These are phyloP conservation scores for Lipotes vexillifer DNA, from an alignment of 2,113 vertebrate genomes.

Conservation along the genomic window DNA sequence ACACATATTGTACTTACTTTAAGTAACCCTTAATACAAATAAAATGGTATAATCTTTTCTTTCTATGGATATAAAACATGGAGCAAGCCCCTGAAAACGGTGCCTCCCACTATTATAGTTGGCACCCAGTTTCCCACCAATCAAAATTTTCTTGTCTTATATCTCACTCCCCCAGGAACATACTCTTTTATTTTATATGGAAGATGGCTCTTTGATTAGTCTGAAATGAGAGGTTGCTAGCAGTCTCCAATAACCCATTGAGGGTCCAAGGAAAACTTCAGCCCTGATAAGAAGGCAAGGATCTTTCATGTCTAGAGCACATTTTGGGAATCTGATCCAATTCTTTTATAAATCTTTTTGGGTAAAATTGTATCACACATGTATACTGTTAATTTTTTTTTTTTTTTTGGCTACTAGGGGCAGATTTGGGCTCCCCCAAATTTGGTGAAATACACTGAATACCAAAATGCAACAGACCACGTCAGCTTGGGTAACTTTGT, in stretches of 20 bases:
- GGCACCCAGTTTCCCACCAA: neutral
- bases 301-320: neutral
- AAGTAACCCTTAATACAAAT: constrained; percentile 28
- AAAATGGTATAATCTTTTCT: constrained; percentile 4
- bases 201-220: neutral
- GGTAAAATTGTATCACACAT: neutral
- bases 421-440: neutral
- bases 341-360: neutral
- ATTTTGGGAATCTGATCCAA: neutral
- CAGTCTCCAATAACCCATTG: neutral
- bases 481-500: neutral
- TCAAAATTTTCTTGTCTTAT: neutral
- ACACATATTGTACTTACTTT: constrained; percentile 28
- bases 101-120: neutral
- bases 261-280: neutral
- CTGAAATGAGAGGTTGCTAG: neutral
- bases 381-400: neutral
- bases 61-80: neutral
- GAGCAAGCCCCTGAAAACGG: neutral
- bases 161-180: neutral
- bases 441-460: neutral
- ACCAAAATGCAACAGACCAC: neutral
- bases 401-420: neutral
- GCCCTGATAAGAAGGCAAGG: neutral
- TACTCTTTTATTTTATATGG: neutral